Base-by-base conservation (phyloP, 1,140 invertebrate species). In the Meloidogyne exigua region DNA sequence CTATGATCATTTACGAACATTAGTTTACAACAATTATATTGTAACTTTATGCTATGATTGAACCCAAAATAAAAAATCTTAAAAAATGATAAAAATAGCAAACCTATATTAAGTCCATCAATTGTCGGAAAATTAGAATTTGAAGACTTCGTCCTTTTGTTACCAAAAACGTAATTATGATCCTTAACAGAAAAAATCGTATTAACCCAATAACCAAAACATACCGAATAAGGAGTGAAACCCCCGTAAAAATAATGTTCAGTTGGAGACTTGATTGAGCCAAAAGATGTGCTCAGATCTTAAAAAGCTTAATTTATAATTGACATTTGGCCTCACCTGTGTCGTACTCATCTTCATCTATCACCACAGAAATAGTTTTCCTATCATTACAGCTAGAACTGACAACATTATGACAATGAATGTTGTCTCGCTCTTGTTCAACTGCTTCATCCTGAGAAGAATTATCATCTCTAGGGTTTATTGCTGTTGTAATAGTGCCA, bases 261-360 rank as follows among this genome's bases (percentile, higher is more conserved):
- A 57, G n/a, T 57, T n/a, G 49, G 49, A n/a, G 49, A 57, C n/a
- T 57, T 57, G 5, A 57, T n/a, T n/a, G 49, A 57, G 1, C 18
- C 18, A 57, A 57, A 57, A 57, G 49, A 57, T n/a, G 68, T 69
- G 13, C 68, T 23, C 21, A 69, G 4, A 26, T 49, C 68, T 42
- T 13, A 23, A 49, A 42, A 42, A 23, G 21, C 36, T 12, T 21
- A 12, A 39, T 21, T 49, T 69, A 23, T 21, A 25, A 49, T 12
- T 69, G 21, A 23, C 4, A 18, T 21, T 72, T 39, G 0, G 9
- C 25, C n/a, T 23, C 66, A 23, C 57, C 72, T 15, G 62, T 67
- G 15, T 69, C 72, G 11, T 74, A 39, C 2, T 65, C 72, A 15
- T 74, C 72, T 23, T 74, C 67, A 57, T 74, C 72, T 25, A 74